phyloP scores from a whole-genome alignment of 2,113 vertebrate species.

The Xyliphius kryptos region DNA sequence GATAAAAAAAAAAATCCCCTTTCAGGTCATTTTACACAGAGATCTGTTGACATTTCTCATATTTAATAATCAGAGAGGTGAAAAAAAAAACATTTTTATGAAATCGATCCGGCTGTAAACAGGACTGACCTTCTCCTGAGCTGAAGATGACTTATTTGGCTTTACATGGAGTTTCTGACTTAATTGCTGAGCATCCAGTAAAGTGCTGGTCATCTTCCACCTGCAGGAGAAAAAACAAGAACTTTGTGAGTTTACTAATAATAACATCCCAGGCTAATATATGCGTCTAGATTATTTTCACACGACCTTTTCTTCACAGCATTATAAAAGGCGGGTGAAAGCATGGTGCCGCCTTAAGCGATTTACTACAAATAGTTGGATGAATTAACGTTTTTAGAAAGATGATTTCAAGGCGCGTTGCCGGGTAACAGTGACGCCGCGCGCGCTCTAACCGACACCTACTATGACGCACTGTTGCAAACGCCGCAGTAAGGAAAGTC shows the following conservation, averaged over 20 bases:
- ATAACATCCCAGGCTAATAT: background rate
- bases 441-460: constrained; percentile 57
- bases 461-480: too few species aligned
- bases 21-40: too few species aligned
- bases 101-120: too few species aligned
- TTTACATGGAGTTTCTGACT: constrained; percentile 24
- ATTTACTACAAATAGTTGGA: too few species aligned
- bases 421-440: constrained; percentile 29
- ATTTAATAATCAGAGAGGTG: too few species aligned
- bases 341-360: background rate
- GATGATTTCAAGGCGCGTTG: background rate
- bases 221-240: constrained; percentile 15
- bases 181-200: constrained; percentile 26
- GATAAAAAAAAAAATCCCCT: too few species aligned
- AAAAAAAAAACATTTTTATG: too few species aligned
- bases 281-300: background rate
- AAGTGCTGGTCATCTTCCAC: constrained; percentile 47
- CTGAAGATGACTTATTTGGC: background rate
- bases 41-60: too few species aligned
- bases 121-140: constrained; percentile 33
- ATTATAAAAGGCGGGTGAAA: constrained; percentile 24
- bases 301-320: constrained; percentile 39
- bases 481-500: too few species aligned
- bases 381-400: background rate
- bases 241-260: background rate